Evolutionary conservation across 1,140 invertebrate species (phyloP).

Genomic region (Drosophila lacertosa): DNA sequence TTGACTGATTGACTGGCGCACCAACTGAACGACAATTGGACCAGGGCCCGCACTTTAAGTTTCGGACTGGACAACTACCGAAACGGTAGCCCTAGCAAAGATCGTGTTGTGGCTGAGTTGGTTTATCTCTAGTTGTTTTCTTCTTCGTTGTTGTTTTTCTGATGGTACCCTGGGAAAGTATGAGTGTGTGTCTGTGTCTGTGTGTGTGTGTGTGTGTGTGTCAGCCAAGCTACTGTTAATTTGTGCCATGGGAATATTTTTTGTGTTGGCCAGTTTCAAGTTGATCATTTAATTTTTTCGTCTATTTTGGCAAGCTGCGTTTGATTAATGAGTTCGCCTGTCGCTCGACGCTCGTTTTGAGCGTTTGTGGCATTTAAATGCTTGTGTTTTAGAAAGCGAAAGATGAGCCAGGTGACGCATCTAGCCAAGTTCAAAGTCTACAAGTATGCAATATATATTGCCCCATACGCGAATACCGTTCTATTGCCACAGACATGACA

Average conservation of each 20-base stretch:
- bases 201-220: constrained; percentile 29
- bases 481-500: constrained; percentile 13
- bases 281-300: constrained; percentile 12
- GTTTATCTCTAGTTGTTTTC: background rate
- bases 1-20: constrained; percentile 3
- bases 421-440: constrained; percentile 24
- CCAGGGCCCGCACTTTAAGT: constrained; percentile 38
- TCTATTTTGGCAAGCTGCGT: constrained; percentile 3
- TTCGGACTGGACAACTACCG: constrained; percentile 35
- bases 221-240: constrained; percentile 69
- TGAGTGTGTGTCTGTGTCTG: constrained; percentile 26
- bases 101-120: constrained; percentile 5
- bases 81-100: constrained; percentile 46
- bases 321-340: constrained; percentile 39
- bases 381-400: constrained; percentile 18
- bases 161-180: constrained; percentile 53
- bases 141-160: constrained; percentile 18
- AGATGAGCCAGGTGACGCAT: constrained; percentile 2
- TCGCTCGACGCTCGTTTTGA: no score
- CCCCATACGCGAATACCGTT: constrained; percentile 2
- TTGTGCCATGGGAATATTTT: constrained; percentile 70
- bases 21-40: constrained; percentile 1
- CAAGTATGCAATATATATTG: background rate
- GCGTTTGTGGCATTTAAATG: constrained; percentile 11
- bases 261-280: constrained; percentile 15